Conservation (phyloP, 1,140 invertebrate species). For the Camponotus pennsylvanicus region DNA sequence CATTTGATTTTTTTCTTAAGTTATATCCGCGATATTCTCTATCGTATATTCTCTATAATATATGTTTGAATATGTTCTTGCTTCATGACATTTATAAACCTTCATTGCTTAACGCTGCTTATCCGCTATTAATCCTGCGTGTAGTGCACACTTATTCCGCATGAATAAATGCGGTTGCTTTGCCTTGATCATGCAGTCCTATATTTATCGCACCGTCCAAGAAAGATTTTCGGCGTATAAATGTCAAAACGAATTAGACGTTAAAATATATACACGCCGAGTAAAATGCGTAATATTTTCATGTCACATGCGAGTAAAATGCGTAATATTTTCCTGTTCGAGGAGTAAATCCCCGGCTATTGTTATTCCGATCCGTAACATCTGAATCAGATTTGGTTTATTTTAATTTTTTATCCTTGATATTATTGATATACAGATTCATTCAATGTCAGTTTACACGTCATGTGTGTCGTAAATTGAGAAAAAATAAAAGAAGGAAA, state of each 20-base stretch:
- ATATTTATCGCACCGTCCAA: constrained; percentile 18
- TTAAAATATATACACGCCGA: too few species aligned
- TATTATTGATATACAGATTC: background rate
- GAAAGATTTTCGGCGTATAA: constrained; percentile 18
- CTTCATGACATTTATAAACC: constrained; percentile 12
- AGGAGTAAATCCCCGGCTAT: background rate
- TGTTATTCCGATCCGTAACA: background rate
- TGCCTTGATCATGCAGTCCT: constrained; percentile 17
- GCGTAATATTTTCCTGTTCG: constrained; percentile 9
- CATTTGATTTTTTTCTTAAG: background rate
- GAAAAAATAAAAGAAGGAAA: too few species aligned
- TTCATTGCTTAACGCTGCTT: background rate
- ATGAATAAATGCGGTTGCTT: background rate
- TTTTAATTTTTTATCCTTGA: background rate
- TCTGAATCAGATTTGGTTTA: background rate
- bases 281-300: constrained; percentile 18
- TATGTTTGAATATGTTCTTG: background rate
- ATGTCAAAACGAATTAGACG: background rate
- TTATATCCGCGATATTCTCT: constrained; percentile 12
- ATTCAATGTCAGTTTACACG: too few species aligned
- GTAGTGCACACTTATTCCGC: background rate
- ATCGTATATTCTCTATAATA: background rate
- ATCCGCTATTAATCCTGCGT: background rate
- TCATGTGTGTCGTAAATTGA: background rate
- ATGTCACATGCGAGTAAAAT: background rate